Conservation (phyloP, 2,888 invertebrate genomes). For the Drosophila suboccidentalis region DNA sequence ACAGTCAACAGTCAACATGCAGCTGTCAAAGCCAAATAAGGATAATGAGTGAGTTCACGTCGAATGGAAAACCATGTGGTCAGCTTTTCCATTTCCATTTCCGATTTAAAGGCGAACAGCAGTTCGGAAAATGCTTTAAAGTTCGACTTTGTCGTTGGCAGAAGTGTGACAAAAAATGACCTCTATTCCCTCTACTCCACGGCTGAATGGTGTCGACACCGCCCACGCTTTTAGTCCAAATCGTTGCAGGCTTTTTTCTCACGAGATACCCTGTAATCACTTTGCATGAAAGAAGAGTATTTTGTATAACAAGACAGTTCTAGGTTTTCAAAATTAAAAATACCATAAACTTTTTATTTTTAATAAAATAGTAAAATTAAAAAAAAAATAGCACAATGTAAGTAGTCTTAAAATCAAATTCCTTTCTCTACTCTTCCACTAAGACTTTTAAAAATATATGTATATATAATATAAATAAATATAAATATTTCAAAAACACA, state of each 20-base stretch:
- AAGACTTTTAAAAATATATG: no score
- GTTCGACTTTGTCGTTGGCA: neutral
- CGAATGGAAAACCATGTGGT: slow-evolving; percentile 18
- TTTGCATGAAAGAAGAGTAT: no score
- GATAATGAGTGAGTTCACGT: slow-evolving; percentile 22
- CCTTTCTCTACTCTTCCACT: no score
- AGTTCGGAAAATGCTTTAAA: slow-evolving; percentile 18
- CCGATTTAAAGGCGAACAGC: neutral
- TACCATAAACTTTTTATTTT: no score
- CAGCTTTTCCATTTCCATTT: neutral
- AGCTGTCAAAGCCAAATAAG: slow-evolving; percentile 48
- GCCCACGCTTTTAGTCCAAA: slow-evolving; percentile 44
- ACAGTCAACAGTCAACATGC: slow-evolving; percentile 31
- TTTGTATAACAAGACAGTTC: no score
- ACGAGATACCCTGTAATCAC: slow-evolving; percentile 22
- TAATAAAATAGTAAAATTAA: no score
- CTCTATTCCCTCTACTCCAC: slow-evolving; percentile 3
- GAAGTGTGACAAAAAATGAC: slow-evolving; percentile 13
- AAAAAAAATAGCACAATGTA: no score
- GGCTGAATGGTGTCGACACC: slow-evolving; percentile 34
- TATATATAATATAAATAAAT: no score
- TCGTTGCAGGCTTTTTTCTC: slow-evolving; percentile 20
- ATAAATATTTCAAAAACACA: no score
- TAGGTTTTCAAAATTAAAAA: no score
- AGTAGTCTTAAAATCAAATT: no score